phyloP scores from a whole-genome alignment of 2,888 invertebrate genomes.

The Seira musarum region DNA sequence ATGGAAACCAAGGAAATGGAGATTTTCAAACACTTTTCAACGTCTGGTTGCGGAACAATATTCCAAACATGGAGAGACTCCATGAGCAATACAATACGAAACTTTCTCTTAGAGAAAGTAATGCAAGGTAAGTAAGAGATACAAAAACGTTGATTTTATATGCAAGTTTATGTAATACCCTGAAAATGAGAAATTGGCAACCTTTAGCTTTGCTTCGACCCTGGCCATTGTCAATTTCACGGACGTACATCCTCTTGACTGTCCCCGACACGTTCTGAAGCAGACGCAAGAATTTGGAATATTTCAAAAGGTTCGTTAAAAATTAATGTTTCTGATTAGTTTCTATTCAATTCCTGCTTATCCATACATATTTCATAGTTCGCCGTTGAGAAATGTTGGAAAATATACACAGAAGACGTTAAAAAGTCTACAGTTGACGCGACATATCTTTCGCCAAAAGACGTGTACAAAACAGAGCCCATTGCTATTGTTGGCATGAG shows the following conservation, averaged over 20 bases:
- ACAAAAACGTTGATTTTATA: too few relatives aligned
- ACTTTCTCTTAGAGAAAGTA: neutral
- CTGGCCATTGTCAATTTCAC: conserved; percentile 20
- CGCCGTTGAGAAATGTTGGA: neutral
- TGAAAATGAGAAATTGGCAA: neutral
- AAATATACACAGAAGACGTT: neutral
- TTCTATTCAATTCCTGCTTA: too few relatives aligned
- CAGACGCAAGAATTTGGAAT: too few relatives aligned
- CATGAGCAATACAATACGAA: neutral
- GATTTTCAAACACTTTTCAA: conserved; percentile 13
- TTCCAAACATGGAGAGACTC: neutral
- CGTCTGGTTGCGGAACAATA: conserved; percentile 19
- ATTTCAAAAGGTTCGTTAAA: too few relatives aligned
- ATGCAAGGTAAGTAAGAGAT: too few relatives aligned
- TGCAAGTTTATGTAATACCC: too few relatives aligned
- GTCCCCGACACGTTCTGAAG: too few relatives aligned
- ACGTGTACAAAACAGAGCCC: conserved; percentile 3
- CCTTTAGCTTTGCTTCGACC: conserved; percentile 7
- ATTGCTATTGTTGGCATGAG: conserved; percentile 42
- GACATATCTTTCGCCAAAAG: too few relatives aligned
- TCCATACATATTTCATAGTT: too few relatives aligned
- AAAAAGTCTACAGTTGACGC: neutral
- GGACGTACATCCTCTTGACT: conserved; percentile 17
- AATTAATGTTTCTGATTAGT: too few relatives aligned
- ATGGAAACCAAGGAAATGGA: neutral